Evolutionary conservation across 1,140 invertebrate species (phyloP), one percentile per base, ranked within the genome.

Genomic region (Galleria mellonella): DNA sequence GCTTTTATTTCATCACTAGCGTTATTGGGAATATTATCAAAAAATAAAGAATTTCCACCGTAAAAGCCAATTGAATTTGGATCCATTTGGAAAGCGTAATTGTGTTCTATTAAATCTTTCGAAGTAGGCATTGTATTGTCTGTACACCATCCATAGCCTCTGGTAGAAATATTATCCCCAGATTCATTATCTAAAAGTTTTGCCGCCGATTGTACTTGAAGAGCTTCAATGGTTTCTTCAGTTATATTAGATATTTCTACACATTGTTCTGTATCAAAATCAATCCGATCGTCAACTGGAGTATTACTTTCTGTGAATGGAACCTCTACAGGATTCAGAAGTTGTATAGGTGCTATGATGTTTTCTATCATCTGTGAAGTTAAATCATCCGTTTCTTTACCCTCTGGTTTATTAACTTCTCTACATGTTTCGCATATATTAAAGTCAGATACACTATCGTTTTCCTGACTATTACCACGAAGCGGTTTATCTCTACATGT

Each of bases 301-400:
- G 39, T 51, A 45, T 47, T 43, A n/a, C 30, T 52, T 37, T 59
- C 68, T 4, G 59, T 49, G 7, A 74, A 28, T 9, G 62, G 58
- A 8, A 54, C 71, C 60, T 72, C 73, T 30, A 84, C 78, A 1
- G 81, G 70, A 52, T 85, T 79, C 4, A 60, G 67, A 4, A 85
- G 50, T 43, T 85, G 78, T 44, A 85, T 79, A 0, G 75, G 77
- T 0, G 82, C 62, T 28, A 64, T 82, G n/a, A 85, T 76, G 46
- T 85, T 85, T 59, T 83, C 75, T 38, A 85, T 82, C 30, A 85
- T 38, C 28, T 85, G 65, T 8, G 54, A 47, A 3, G 82, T 85
- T n/a, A 83, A 54, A 44, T 78, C 66, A 54, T 79, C 71, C 4
- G 40, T 47, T 40, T 69, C 71, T 40, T 69, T 72, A 9, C 78